These are phyloP conservation scores for Tetranychus truncatus DNA, from an alignment of 2,888 invertebrate species.

Conservation along the genomic window DNA sequence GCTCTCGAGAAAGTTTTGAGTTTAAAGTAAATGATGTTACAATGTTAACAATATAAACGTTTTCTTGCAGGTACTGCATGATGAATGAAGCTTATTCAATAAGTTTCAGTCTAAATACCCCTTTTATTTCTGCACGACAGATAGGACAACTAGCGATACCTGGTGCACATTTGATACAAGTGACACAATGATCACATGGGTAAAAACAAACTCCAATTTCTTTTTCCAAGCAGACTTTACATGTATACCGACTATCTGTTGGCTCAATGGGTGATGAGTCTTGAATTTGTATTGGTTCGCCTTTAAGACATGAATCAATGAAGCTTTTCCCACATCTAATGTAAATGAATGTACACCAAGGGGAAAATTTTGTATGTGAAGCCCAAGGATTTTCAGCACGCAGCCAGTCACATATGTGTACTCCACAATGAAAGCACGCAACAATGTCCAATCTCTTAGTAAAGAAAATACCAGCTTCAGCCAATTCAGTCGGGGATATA, in stretches of 20 bases:
- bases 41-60: too few species aligned
- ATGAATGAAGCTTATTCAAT: too few species aligned
- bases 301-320: neutral
- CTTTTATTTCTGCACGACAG: neutral
- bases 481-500: neutral
- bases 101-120: too few species aligned
- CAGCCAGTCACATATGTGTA: neutral
- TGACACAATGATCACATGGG: neutral
- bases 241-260: neutral
- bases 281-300: too few species aligned
- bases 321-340: neutral
- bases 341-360: neutral
- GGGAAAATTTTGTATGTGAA: neutral
- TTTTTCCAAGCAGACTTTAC: neutral
- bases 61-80: too few species aligned
- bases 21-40: too few species aligned
- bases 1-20: too few species aligned
- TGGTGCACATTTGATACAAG: neutral
- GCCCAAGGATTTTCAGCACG: neutral
- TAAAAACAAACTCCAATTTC: neutral
- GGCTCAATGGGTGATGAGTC: too few species aligned
- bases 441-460: neutral
- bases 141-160: neutral
- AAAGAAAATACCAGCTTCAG: neutral
- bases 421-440: neutral